Conservation (phyloP, 2,797 vertebrate genomes). For the Hydrolagus colliei region DNA sequence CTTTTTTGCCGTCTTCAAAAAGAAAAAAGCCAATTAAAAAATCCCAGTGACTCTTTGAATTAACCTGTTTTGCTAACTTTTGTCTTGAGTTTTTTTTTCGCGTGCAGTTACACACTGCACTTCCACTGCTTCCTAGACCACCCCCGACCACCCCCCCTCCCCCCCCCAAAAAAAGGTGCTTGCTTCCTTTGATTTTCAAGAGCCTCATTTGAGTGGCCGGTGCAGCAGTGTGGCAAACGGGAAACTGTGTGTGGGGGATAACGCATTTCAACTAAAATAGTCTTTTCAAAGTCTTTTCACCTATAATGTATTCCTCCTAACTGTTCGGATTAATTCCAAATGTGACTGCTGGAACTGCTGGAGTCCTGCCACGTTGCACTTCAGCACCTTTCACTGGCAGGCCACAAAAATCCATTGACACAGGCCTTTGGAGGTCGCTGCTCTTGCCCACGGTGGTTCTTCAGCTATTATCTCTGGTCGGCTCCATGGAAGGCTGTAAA, state of each 20-base stretch:
- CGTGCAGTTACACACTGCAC: too few relatives aligned
- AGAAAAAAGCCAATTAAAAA: too few relatives aligned
- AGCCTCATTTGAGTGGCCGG: not conserved
- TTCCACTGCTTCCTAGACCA: not conserved
- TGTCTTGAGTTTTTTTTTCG: too few relatives aligned
- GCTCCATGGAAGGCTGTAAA: not conserved
- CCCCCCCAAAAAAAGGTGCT: not conserved
- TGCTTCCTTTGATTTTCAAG: not conserved
- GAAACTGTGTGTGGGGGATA: conserved; percentile 2
- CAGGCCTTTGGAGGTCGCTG: conserved; percentile 13
- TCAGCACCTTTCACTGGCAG: not conserved
- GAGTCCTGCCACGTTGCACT: conserved; percentile 19
- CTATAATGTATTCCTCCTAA: not conserved
- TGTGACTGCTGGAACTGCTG: conserved; percentile 26
- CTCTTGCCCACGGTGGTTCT: not conserved
- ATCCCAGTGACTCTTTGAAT: too few relatives aligned
- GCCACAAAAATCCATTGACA: not conserved
- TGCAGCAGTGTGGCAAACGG: not conserved
- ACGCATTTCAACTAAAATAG: not conserved
- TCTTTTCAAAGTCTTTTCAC: not conserved
- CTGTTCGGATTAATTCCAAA: not conserved
- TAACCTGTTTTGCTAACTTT: too few relatives aligned
- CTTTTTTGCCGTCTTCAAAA: too few relatives aligned
- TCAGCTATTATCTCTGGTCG: not conserved
- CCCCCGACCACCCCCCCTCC: too few relatives aligned